These are phyloP conservation scores for Acanthurus leucopareius DNA, from an alignment of 2,797 vertebrate species.

Conservation along the genomic window DNA sequence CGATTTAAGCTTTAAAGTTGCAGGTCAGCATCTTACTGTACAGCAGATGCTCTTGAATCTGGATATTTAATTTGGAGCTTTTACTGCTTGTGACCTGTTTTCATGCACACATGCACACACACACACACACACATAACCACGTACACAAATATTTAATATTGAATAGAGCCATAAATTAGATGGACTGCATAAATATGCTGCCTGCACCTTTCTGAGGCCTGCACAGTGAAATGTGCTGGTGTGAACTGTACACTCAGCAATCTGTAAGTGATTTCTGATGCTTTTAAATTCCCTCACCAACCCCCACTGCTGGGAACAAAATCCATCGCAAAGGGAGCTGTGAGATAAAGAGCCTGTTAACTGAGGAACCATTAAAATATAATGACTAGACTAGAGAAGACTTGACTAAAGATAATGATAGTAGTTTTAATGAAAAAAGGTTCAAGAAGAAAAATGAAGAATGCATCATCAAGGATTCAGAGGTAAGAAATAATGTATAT, in stretches of 20 bases:
- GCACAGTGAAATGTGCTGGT: constrained; percentile 43
- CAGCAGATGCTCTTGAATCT: constrained; percentile 45
- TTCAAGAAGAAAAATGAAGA: constrained; percentile 1
- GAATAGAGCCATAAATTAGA: constrained; percentile 74
- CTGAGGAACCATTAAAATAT: constrained; percentile 63
- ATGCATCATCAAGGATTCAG: constrained; percentile 10
- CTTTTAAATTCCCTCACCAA: constrained; percentile 70
- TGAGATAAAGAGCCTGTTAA: constrained; percentile 64
- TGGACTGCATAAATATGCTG: constrained; percentile 68
- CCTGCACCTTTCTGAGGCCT: constrained; percentile 61
- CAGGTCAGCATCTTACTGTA: constrained; percentile 72
- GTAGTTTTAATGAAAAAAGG: not conserved
- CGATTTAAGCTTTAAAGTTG: constrained; percentile 66
- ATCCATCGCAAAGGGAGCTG: constrained; percentile 54
- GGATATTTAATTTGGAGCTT: constrained; percentile 66
- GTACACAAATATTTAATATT: constrained; percentile 49
- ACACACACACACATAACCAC: constrained; percentile 24
- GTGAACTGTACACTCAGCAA: constrained; percentile 76
- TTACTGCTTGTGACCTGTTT: constrained; percentile 57
- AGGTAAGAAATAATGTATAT: constrained; percentile 8
- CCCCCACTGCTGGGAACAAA: constrained; percentile 42
- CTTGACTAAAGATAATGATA: constrained; percentile 20
- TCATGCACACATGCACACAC: not conserved
- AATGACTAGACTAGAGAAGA: constrained; percentile 57
- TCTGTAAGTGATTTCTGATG: constrained; percentile 79